Evolutionary conservation across 2,797 vertebrate species (phyloP).

Genomic region (Octomys mimax): DNA sequence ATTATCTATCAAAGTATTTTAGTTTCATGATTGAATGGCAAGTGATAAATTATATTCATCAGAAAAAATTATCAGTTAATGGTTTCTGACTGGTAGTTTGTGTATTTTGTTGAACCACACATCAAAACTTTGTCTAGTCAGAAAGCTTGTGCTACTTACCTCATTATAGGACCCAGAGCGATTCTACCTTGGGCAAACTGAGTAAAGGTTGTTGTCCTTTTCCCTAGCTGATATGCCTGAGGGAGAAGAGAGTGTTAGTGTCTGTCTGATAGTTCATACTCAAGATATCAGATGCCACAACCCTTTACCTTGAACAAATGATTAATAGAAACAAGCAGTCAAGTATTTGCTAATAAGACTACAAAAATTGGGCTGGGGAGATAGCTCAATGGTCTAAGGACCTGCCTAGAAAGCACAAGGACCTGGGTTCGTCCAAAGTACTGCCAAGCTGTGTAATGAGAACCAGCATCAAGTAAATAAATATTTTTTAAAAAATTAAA

Average conservation of each 20-base stretch:
- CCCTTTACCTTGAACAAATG: background rate
- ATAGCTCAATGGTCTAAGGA: too few species aligned
- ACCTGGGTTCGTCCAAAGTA: too few species aligned
- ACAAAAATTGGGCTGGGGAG: background rate
- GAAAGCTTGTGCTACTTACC: background rate
- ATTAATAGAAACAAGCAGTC: background rate
- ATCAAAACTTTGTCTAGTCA: background rate
- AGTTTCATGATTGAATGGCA: slow-evolving; percentile 38
- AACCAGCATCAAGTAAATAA: too few species aligned
- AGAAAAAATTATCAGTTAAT: slow-evolving; percentile 20
- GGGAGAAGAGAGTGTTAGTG: background rate
- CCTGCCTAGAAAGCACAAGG: too few species aligned
- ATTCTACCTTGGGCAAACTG: background rate
- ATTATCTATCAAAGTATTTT: slow-evolving; percentile 26
- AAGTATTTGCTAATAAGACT: background rate
- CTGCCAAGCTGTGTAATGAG: too few species aligned
- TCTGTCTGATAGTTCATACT: too few species aligned
- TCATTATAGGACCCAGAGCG: background rate
- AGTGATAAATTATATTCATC: slow-evolving; percentile 2
- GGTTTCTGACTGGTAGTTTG: background rate
- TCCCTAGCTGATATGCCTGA: background rate
- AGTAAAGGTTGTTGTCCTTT: background rate
- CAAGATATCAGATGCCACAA: background rate
- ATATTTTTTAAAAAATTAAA: too few species aligned
- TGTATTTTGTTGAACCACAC: slow-evolving; percentile 6